Evolutionary conservation across 2,797 vertebrate species (phyloP), one percentile per base, ranked within the genome.

Genomic region (Smutsia temminckii): DNA sequence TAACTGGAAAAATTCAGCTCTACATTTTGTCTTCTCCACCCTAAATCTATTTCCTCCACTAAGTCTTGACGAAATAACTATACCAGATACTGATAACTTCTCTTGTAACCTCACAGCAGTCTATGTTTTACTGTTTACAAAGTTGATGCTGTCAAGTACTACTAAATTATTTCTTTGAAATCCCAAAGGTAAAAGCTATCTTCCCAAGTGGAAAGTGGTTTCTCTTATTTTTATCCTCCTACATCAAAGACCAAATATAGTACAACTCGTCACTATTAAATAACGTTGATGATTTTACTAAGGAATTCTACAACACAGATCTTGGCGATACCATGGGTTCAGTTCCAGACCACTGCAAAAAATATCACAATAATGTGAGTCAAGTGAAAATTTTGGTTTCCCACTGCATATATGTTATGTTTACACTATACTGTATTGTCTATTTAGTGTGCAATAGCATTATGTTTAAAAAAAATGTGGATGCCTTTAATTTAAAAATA

Each of bases 101-200:
- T 64, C 77, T 85, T 84, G 64, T 6, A 88, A 81, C 6, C 2
- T 17, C 42, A 63, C 8, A 85, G 49, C 21, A 81, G 42, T 95
- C 51, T 75, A 89, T 46, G 27, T 34, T 77, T 88, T 63, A 71
- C n/a, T 66, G 3, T 84, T 93, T 91, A 89, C n/a, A 71, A 92
- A 95, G 29, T 20, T 40, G 42, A 34, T 40, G 53, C 25, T 66
- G 20, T 66, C 42, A 64, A 84, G 72, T 51, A 9, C 66, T 90
- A 77, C 79, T 61, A 32, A 63, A 34, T 68, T 75, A 18, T 79
- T 96, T 14, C 59, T 96, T 74, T 79, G 18, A 89, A 90, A 84
- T 88, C 71, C 49, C 63, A 57, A 93, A 84, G 74, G 46, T 61
- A n/a, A 87, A 68, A 66, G 37, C n/a, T 74, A 53, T 27, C 34